Conservation (phyloP, 2,113 vertebrate genomes). For the Rallus limicola region DNA sequence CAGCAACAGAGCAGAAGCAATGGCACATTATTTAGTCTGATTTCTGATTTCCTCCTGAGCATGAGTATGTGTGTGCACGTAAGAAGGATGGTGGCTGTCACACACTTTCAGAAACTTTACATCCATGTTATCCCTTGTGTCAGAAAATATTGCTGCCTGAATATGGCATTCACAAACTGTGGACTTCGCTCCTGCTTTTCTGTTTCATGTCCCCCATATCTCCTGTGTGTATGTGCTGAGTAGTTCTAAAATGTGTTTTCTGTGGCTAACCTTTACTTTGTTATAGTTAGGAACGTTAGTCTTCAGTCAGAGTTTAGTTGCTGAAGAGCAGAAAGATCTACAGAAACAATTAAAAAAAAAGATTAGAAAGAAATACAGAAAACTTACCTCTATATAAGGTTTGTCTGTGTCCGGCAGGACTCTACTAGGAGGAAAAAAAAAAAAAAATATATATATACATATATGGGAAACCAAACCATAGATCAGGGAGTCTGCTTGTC, state of each 20-base stretch:
- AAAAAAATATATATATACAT: not conserved
- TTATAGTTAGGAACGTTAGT: not conserved
- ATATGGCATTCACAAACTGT: not conserved
- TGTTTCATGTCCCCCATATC: not conserved
- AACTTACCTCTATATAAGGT: not conserved
- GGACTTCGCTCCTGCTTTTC: not conserved
- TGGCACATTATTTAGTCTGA: not conserved
- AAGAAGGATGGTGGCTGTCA: not conserved
- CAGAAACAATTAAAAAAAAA: not conserved
- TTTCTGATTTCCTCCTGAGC: not conserved
- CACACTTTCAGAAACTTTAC: too few species aligned
- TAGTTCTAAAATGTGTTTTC: not conserved
- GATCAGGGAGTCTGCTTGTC: not conserved
- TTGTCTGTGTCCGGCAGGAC: not conserved
- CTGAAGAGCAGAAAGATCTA: not conserved
- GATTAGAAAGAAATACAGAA: not conserved
- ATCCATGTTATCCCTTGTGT: too few species aligned
- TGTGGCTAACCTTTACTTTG: not conserved
- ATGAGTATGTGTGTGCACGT: rapidly evolving
- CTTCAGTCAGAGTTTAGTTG: not conserved
- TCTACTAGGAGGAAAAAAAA: not conserved
- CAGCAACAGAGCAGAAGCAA: not conserved
- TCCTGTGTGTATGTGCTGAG: not conserved
- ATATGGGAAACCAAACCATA: not conserved
- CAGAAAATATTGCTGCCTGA: not conserved